Conservation (phyloP, 2,888 invertebrate species). For the Cephus rjabovi region DNA sequence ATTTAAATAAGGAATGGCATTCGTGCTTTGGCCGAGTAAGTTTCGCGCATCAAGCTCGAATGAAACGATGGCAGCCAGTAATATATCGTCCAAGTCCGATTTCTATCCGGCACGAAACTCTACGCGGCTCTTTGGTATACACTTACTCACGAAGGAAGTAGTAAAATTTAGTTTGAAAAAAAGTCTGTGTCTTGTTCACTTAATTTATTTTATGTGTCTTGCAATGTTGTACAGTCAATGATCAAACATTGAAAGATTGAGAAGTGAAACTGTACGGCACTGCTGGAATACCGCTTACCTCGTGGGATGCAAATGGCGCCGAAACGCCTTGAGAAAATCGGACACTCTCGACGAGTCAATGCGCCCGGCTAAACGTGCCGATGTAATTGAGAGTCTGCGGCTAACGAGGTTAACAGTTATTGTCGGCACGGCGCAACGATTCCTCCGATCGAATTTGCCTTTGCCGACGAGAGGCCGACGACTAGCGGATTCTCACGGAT, state of each 20-base stretch:
- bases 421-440: not conserved
- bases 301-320: not conserved
- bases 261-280: not conserved
- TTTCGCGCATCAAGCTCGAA: slow-evolving; percentile 7
- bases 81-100: slow-evolving; percentile 20
- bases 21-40: not conserved
- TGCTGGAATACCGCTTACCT: not conserved
- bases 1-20: not conserved
- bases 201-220: not conserved
- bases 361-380: not conserved
- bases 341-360: not conserved
- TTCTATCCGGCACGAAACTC: slow-evolving; percentile 21
- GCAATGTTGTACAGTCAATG: not conserved
- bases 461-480: not conserved
- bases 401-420: not conserved
- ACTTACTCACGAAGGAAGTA: not conserved
- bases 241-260: not conserved
- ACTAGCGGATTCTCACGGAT: not conserved
- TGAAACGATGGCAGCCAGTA: slow-evolving; percentile 10
- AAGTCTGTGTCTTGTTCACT: not conserved
- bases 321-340: not conserved
- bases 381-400: not conserved
- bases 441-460: not conserved
- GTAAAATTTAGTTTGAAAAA: not conserved
- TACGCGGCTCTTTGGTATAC: not conserved